Base-by-base conservation (phyloP, 92 coral and sea anemone species). In the Montipora capitata region DNA sequence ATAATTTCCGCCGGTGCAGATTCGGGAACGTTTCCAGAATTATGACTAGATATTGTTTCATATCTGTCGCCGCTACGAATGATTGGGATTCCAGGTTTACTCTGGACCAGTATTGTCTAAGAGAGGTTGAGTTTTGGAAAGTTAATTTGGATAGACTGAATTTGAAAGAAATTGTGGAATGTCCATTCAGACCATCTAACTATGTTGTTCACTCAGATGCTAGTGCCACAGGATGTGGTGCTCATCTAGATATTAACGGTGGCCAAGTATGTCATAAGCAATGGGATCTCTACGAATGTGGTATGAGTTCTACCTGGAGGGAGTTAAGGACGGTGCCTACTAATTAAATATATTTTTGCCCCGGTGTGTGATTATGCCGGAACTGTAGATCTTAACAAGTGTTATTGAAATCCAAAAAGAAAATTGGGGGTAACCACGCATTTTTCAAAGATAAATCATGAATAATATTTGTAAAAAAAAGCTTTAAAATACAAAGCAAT, bases 11-110 rank as follows among this genome's bases (percentile, higher is more conserved):
- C 83, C 8, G 89, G 89, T 7, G 62, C 86, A 2, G 92, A 87
- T 8, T 82, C 48, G 92, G 94, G 10, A 83, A 91, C 13, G 56
- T 94, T 14, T 62, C 94, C 10, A 77, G 92, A 58, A 52, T 87
- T 10, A 94, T 94, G 94, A 94, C 94, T 15, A 86, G 94, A 68
- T 77, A 90, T 45, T 90, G 91, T 56, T 44, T 71, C 0, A 89
- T 92, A 12, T 85, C 93, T 7, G 78, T 89, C n/a, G 93, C 78
- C 11, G 77, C 90, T 3, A 84, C 92, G 5, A 69, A 61, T 40
- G 82, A 84, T 44, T 87, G 96, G 96, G 91, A 93, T 64, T 77
- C 85, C 27, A 66, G n/a, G 43, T 89, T 76, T 45, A 6, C 14
- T 40, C 10, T 85, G 10, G 96, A 93, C 44, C 85, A 92, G 10